Base-by-base conservation (phyloP, 2,888 invertebrate species). In the Salticus scenicus region DNA sequence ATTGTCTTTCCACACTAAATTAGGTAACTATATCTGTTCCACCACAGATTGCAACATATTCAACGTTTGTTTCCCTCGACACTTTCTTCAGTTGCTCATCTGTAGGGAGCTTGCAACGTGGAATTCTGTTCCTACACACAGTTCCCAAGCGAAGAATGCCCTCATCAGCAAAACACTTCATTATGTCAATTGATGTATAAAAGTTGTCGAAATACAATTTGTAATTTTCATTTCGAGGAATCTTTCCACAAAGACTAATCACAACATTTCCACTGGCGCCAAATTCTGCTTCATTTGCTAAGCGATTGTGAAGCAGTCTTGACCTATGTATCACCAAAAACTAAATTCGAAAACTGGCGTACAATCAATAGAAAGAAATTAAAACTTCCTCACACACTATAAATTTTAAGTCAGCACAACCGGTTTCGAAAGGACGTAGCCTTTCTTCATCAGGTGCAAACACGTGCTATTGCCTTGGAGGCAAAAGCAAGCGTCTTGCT, bases 231-330 rank as follows among this genome's bases (percentile, higher is more conserved):
- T 57, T 57, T 57, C 57, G 57, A 20, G 57, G 57, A 8, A 57
- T 57, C 24, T 57, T 4, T 57, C 93, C 93, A 87, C 94, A 33
- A 37, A 31, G 37, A 17, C 37, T 12, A 69, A 69, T 24, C 7
- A 69, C 28, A 10, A 10, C 37, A 69, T 69, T 69, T 31, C 69
- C 69, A 69, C 69, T 69, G 69, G 69, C 33, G n/a, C 31, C 33
- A 69, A 64, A n/a, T n/a, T n/a, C n/a, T n/a, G n/a, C n/a, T n/a
- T n/a, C n/a, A n/a, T n/a, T n/a, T n/a, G n/a, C n/a, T n/a, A n/a
- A n/a, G n/a, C n/a, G n/a, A n/a, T n/a, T n/a, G n/a, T n/a, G n/a
- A n/a, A n/a, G n/a, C n/a, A n/a, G n/a, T n/a, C n/a, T n/a, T n/a
- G n/a, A n/a, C n/a, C n/a, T n/a, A n/a, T n/a, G n/a, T n/a, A n/a